Evolutionary conservation across 2,113 vertebrate species (phyloP).

Genomic region (Ploceus nigricollis): DNA sequence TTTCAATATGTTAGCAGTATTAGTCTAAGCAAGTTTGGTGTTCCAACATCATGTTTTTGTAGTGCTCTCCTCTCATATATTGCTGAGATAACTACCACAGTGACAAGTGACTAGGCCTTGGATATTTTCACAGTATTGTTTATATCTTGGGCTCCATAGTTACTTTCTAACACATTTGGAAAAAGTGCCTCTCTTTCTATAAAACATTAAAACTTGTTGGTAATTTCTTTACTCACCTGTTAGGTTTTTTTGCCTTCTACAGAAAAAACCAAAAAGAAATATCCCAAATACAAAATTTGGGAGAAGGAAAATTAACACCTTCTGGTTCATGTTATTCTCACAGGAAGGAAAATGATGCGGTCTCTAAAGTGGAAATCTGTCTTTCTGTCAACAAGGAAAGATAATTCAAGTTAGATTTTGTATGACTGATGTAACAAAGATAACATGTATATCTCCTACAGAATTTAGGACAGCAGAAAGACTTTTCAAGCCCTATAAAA

Average conservation of each 20-base stretch:
- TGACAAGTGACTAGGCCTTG: background rate
- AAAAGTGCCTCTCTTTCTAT: background rate
- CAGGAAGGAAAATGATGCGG: background rate
- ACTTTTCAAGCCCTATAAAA: background rate
- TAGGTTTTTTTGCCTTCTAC: background rate
- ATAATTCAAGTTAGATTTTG: background rate
- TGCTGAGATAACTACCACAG: background rate
- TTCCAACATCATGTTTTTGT: background rate
- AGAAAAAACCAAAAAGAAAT: slow-evolving; percentile 17
- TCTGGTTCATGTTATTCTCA: slow-evolving; percentile 47
- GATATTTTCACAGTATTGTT: background rate
- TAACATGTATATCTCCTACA: background rate
- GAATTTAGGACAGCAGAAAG: background rate
- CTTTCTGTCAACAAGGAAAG: slow-evolving; percentile 25
- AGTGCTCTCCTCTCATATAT: background rate
- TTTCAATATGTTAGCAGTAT: background rate
- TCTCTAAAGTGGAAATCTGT: background rate
- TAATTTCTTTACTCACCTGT: slow-evolving; percentile 41
- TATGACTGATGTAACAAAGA: background rate
- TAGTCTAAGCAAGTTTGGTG: background rate
- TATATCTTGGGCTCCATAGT: background rate
- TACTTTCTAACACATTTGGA: background rate
- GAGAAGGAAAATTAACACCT: slow-evolving; percentile 41
- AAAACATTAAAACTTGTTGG: background rate
- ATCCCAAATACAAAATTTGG: slow-evolving; percentile 35